Evolutionary conservation across 2,888 invertebrate genomes (phyloP).

Genomic region (Chymomyza procnemis): DNA sequence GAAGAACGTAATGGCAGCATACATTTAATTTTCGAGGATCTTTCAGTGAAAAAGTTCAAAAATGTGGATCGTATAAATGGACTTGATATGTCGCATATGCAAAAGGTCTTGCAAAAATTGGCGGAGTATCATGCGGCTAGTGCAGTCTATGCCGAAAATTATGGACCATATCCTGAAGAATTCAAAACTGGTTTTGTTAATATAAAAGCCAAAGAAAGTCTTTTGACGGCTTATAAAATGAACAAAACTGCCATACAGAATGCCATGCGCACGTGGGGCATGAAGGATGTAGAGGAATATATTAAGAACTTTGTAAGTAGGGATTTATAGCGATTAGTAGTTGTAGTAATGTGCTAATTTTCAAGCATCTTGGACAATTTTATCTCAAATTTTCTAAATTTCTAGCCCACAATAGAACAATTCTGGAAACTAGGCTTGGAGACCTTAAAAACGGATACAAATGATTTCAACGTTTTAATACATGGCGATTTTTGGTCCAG

Average conservation of each 20-base stretch:
- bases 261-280: slow-evolving; percentile 61
- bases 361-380: too few relatives aligned
- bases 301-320: slow-evolving; percentile 54
- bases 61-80: slow-evolving; percentile 70
- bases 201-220: not conserved
- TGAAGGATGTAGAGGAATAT: slow-evolving; percentile 56
- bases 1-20: slow-evolving; percentile 48
- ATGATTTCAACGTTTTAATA: slow-evolving; percentile 65
- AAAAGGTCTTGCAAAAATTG: slow-evolving; percentile 54
- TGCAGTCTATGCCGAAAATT: slow-evolving; percentile 61
- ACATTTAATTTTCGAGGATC: slow-evolving; percentile 73
- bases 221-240: slow-evolving; percentile 12
- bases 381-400: not conserved
- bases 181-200: slow-evolving; percentile 52
- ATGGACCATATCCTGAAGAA: slow-evolving; percentile 59
- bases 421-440: slow-evolving; percentile 41
- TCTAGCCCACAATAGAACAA: slow-evolving; percentile 60
- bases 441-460: slow-evolving; percentile 35
- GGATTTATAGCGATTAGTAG: too few relatives aligned
- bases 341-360: too few relatives aligned
- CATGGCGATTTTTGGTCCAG: slow-evolving; percentile 76
- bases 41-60: slow-evolving; percentile 46
- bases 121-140: slow-evolving; percentile 76
- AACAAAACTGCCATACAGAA: slow-evolving; percentile 34
- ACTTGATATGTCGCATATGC: slow-evolving; percentile 66